These are phyloP conservation scores for Columba guinea DNA, from an alignment of 2,797 vertebrate genomes.

Conservation along the genomic window DNA sequence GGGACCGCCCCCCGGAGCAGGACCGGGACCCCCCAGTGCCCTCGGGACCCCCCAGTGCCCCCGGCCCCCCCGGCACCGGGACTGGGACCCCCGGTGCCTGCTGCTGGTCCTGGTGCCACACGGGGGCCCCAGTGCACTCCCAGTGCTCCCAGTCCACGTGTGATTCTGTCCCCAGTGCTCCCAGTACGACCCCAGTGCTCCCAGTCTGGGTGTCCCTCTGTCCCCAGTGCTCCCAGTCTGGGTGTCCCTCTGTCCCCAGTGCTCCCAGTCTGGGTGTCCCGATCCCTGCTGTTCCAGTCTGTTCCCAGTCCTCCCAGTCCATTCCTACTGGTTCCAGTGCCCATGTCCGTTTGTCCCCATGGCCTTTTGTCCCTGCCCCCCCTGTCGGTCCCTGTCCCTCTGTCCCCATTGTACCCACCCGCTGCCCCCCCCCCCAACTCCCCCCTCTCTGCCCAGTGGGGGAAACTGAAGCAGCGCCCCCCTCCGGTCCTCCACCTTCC, in stretches of 20 bases:
- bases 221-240: no score
- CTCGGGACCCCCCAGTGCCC: background rate
- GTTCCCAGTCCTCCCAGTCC: background rate
- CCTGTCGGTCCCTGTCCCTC: background rate
- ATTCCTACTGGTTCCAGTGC: no score
- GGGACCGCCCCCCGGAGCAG: background rate
- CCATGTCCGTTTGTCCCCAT: background rate
- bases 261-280: background rate
- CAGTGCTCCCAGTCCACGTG: background rate
- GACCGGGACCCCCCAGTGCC: background rate
- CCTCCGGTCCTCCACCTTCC: background rate
- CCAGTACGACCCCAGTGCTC: background rate
- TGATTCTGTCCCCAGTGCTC: background rate
- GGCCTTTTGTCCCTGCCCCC: background rate
- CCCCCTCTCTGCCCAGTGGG: no score
- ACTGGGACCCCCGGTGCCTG: background rate
- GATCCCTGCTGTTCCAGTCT: no score
- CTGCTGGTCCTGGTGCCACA: background rate
- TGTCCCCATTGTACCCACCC: background rate
- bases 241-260: background rate
- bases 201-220: background rate
- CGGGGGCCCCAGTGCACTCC: background rate
- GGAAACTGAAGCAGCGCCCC: background rate
- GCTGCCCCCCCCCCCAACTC: background rate
- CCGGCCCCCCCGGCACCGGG: no score